Base-by-base conservation (phyloP, 2,113 vertebrate species). In the Coturnix japonica region DNA sequence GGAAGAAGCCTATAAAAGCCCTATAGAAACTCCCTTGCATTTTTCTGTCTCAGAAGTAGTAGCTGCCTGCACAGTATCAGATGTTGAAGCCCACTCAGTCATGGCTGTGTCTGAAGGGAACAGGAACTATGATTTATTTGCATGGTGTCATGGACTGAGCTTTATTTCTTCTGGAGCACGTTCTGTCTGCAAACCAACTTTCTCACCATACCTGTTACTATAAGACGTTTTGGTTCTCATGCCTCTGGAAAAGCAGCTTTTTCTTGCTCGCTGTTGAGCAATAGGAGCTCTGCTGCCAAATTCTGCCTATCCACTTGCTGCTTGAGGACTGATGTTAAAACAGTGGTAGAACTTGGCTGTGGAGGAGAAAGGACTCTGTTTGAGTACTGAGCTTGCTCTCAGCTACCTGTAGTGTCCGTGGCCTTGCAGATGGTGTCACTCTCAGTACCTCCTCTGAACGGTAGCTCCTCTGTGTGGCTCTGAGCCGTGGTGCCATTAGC, bases 401-500 rank as follows among this genome's bases (percentile, higher is more conserved):
- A 44, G 7, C 22, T 60, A 6, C 21, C 25, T 35, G 59, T 17
- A 11, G 81, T 30, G 44, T 18, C 2, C 1, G 9, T 31, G 64
- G 31, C 53, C 57, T 56, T 7, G 22, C 7, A 44, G 39, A 9
- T 14, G 35, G 15, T 7, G 1, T 23, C 2, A 0, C 51, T 43
- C n/a, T 30, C 54, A 33, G 7, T n/a, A 3, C n/a, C 44, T 65
- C n/a, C 37, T 65, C 41, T 26, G 3, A 30, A 8, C 5, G 16
- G 31, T 30, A 1, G 11, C 12, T 31, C 4, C 11, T 41, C 13
- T 9, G 44, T 3, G 21, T 13, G 23, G 46, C 16, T 0, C 1
- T 39, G 61, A 9, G 35, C 16, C 57, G 74, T 1, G 4, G 21
- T 1, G 5, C 8, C 1, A 7, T 54, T 53, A 22, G 2, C 17